These are phyloP conservation scores for Hypolimnas misippus DNA, from an alignment of 2,888 invertebrate genomes.

Conservation along the genomic window DNA sequence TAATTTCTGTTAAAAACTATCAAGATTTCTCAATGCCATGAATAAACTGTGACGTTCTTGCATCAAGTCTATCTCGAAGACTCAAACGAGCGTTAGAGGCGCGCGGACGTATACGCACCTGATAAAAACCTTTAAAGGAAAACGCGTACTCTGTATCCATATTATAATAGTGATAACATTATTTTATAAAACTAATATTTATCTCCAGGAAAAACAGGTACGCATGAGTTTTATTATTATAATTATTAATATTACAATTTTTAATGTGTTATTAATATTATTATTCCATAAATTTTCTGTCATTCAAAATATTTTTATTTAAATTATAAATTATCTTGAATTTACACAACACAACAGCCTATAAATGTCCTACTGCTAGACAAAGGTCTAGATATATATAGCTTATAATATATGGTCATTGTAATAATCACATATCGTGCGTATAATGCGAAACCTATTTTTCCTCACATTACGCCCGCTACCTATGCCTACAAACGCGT, in stretches of 20 bases:
- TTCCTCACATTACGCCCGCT: slow-evolving; percentile 13
- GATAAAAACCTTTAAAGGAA: not conserved
- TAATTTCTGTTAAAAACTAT: slow-evolving; percentile 9
- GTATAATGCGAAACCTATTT: not conserved
- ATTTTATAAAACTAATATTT: not conserved
- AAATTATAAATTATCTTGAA: no score
- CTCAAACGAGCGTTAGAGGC: slow-evolving; percentile 30
- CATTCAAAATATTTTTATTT: no score
- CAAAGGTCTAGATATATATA: no score
- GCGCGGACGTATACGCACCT: slow-evolving; percentile 33
- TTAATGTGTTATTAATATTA: not conserved
- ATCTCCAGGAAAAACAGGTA: not conserved
- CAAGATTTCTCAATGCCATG: slow-evolving; percentile 19
- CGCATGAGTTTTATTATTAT: not conserved
- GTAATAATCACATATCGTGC: no score
- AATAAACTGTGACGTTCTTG: slow-evolving; percentile 20
- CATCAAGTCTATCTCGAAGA: slow-evolving; percentile 33
- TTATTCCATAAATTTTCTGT: no score
- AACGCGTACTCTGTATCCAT: not conserved
- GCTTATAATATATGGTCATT: no score
- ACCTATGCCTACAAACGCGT: slow-evolving; percentile 37
- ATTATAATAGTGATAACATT: not conserved
- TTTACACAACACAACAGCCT: no score
- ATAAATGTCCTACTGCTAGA: no score
- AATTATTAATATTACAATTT: not conserved